Base-by-base conservation (phyloP, 2,888 invertebrate genomes). In the Eumerus sabulonum region DNA sequence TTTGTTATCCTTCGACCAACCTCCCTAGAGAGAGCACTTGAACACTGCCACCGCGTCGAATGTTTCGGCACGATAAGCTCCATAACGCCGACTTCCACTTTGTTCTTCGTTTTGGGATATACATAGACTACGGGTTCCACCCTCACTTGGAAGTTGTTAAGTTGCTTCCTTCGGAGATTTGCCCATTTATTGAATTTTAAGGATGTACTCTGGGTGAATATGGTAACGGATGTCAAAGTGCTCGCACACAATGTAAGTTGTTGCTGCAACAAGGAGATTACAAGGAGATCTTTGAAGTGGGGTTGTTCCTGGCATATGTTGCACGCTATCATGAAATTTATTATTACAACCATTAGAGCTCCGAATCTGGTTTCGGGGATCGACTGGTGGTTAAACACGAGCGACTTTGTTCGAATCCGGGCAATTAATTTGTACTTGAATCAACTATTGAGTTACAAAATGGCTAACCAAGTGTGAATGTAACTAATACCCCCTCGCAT, bases 41-140 rank as follows among this genome's bases (percentile, higher is more conserved):
- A n/a, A 3, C n/a, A 48, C 59, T 45, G 36, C 18, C 40, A 42
- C 42, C 50, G n/a, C 45, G 13, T 38, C 48, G 79, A 79, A 68
- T 79, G 79, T 79, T 79, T 40, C 19, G 45, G 13, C 47, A 64
- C 79, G 79, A 79, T 79, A 79, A 79, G 79, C 79, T 48, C 79
- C 74, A 74, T 79, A 73, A 79, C 47, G 16, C 50, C 62, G 16
- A 11, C 18, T 36, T 36, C n/a, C 5, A n/a, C 27, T 4, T 27
- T 27, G n/a, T n/a, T n/a, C n/a, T n/a, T 7, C 27, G 3, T 27
- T 27, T 27, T 27, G 2, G 27, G 17, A 40, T 13, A 44, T 12
- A 13, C 7, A 19, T n/a, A 14, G 16, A 12, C 47, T 14, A 14
- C 9, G 3, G 62, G 16, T 48, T 68, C 59, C 74, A 74, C 74